Conservation (phyloP, 2,888 invertebrate species). For the Agonopterix arenella region DNA sequence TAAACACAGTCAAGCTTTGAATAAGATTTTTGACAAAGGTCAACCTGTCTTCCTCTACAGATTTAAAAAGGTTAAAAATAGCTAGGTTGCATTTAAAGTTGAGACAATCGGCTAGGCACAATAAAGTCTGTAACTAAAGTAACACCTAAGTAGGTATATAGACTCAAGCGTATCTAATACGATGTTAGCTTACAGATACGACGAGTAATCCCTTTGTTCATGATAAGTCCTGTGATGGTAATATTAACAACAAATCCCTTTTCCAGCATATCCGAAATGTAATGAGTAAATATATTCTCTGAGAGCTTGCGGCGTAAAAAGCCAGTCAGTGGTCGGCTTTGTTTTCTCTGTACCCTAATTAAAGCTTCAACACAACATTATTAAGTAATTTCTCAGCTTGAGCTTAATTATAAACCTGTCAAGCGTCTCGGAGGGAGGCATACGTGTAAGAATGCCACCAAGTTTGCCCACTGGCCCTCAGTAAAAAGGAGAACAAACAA, state of each 20-base stretch:
- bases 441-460: constrained; percentile 16
- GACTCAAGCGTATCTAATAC: too few relatives aligned
- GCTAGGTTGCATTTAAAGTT: too few relatives aligned
- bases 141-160: too few relatives aligned
- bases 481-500: constrained; percentile 40
- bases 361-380: constrained; percentile 6
- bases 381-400: constrained; percentile 5
- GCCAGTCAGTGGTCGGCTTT: neutral
- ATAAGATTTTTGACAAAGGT: too few relatives aligned
- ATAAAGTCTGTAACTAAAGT: too few relatives aligned
- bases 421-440: constrained; percentile 12
- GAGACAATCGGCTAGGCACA: too few relatives aligned
- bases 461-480: constrained; percentile 12
- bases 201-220: too few relatives aligned
- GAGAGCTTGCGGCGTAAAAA: neutral
- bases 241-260: neutral
- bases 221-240: too few relatives aligned
- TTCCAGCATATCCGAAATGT: neutral
- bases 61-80: too few relatives aligned
- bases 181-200: too few relatives aligned
- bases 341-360: constrained; percentile 4
- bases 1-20: too few relatives aligned
- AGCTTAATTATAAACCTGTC: constrained; percentile 21
- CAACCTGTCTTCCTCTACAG: too few relatives aligned
- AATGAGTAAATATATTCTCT: neutral